Evolutionary conservation across 2,797 vertebrate species (phyloP).

Genomic region (Prionace glauca): DNA sequence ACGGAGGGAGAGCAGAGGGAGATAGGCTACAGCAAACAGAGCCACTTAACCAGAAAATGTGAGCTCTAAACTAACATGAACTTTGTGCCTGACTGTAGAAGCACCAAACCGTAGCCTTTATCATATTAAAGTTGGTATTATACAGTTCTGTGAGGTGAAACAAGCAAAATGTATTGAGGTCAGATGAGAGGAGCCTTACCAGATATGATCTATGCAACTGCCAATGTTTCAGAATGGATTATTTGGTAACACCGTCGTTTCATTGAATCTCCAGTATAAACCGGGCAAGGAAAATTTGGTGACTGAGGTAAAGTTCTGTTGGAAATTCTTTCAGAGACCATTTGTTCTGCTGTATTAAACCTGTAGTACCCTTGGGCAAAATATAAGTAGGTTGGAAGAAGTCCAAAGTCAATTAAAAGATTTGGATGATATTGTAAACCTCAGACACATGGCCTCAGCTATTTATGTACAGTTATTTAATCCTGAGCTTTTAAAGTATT

Average conservation of each 20-base stretch:
- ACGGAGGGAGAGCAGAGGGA: constrained; percentile 30
- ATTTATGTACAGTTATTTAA: not conserved
- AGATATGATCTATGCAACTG: constrained; percentile 25
- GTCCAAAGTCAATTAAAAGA: not conserved
- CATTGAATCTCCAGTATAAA: constrained; percentile 16
- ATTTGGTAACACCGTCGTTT: not conserved
- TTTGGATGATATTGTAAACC: not conserved
- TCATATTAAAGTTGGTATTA: constrained; percentile 19
- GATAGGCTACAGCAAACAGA: constrained; percentile 30
- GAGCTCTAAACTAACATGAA: constrained; percentile 23
- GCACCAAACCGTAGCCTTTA: not conserved
- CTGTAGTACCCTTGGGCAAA: not conserved
- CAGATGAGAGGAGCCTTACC: not conserved
- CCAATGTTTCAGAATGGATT: constrained; percentile 20
- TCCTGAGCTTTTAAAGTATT: not conserved
- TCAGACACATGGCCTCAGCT: not conserved
- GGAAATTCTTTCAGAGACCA: not conserved
- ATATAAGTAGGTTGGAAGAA: not conserved
- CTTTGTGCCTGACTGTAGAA: constrained; percentile 11
- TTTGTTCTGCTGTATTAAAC: not conserved
- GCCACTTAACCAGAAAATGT: constrained; percentile 34
- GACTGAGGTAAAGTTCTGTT: not conserved
- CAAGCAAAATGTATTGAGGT: constrained; percentile 22
- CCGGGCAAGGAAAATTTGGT: not conserved
- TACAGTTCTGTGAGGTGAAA: constrained; percentile 33